These are phyloP conservation scores for Amiota minor DNA, from an alignment of 2,888 invertebrate genomes.

Conservation along the genomic window DNA sequence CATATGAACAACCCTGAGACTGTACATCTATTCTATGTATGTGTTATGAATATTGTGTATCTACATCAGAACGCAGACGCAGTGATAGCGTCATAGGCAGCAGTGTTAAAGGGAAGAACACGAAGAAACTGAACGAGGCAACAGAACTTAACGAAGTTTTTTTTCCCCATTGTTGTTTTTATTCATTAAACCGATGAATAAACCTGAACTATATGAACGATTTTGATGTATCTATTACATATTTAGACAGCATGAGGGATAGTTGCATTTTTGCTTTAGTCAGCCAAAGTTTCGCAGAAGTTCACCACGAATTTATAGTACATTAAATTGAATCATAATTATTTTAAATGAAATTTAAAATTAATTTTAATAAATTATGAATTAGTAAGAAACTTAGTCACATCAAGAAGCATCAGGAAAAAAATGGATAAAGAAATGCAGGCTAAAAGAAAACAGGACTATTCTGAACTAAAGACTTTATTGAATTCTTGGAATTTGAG, in stretches of 20 bases:
- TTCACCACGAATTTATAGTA: too few relatives aligned
- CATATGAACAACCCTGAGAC: too few relatives aligned
- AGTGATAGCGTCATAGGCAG: neutral
- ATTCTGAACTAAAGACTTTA: conserved; percentile 48
- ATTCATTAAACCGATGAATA: conserved; percentile 39
- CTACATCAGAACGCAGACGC: conserved; percentile 2
- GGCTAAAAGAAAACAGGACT: conserved; percentile 42
- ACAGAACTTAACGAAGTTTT: conserved; percentile 11
- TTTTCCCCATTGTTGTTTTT: conserved; percentile 8
- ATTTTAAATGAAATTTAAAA: neutral
- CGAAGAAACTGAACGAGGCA: conserved; percentile 32
- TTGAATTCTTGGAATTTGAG: conserved; percentile 56
- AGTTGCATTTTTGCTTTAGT: too few relatives aligned
- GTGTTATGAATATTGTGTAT: neutral
- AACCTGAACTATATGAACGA: neutral
- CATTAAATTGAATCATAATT: conserved; percentile 30
- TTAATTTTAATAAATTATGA: too few relatives aligned
- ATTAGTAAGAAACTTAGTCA: too few relatives aligned
- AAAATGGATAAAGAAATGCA: conserved; percentile 27
- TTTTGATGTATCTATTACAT: too few relatives aligned
- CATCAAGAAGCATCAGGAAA: too few relatives aligned
- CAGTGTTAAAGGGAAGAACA: neutral
- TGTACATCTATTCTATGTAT: too few relatives aligned
- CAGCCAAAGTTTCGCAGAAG: too few relatives aligned
- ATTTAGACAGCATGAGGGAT: too few relatives aligned